Conservation (phyloP, 1,140 invertebrate species). For the Wiebesia pumilae region DNA sequence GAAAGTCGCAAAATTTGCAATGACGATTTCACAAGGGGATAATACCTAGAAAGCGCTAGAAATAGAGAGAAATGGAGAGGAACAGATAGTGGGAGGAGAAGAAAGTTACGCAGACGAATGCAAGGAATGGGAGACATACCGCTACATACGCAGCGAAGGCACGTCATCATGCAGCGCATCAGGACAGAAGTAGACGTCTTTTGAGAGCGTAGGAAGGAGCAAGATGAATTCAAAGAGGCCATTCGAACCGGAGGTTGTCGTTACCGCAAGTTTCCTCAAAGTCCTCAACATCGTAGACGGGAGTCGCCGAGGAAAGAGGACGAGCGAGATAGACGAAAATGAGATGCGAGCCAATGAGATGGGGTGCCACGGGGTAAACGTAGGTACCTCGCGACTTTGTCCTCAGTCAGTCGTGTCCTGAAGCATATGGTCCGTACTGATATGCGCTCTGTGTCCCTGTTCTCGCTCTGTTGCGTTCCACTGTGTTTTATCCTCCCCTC, state of each 20-base stretch:
- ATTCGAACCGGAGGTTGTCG: constrained; percentile 3
- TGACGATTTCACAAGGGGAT: constrained; percentile 46
- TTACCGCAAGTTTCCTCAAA: constrained; percentile 49
- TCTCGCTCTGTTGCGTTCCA: constrained; percentile 9
- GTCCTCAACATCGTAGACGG: not conserved
- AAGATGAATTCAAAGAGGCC: constrained; percentile 46
- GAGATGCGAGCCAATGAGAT: constrained; percentile 42
- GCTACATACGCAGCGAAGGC: not conserved
- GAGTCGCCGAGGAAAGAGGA: not conserved
- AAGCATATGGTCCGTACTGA: constrained; percentile 47
- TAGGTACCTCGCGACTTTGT: constrained; percentile 19
- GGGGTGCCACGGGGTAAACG: not conserved
- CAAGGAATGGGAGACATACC: not conserved
- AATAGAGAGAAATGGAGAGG: too few relatives aligned
- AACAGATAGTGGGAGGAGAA: not conserved
- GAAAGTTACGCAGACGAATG: not conserved
- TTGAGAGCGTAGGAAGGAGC: not conserved
- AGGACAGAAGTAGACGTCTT: constrained; percentile 25
- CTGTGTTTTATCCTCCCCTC: too few relatives aligned
- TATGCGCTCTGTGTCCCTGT: constrained; percentile 33
- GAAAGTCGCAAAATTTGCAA: constrained; percentile 9
- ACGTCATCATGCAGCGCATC: not conserved
- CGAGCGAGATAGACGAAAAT: not conserved
- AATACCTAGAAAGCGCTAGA: constrained; percentile 8
- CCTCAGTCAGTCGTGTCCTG: not conserved